phyloP scores from a whole-genome alignment of 2,113 vertebrate genomes.

The Phoxinus phoxinus region DNA sequence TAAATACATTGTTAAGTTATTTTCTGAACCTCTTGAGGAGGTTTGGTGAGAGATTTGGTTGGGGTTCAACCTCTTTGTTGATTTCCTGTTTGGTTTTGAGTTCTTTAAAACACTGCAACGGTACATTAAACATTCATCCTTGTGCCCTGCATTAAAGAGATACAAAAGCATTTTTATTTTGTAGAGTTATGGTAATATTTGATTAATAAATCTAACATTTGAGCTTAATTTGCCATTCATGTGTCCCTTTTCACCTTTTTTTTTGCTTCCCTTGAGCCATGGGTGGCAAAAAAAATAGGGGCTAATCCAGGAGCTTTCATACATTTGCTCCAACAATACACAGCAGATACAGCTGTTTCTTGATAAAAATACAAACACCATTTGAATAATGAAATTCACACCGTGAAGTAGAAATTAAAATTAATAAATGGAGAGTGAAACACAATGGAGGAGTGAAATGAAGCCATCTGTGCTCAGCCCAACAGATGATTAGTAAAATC shows the following conservation, averaged over 20 bases:
- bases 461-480: constrained; percentile 48
- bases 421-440: constrained; percentile 42
- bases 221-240: background rate
- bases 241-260: background rate
- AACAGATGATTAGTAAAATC: constrained; percentile 33
- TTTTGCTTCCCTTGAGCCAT: background rate
- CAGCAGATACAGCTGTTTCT: background rate
- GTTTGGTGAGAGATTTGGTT: background rate
- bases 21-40: background rate
- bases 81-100: background rate
- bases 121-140: background rate
- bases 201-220: background rate
- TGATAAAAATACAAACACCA: background rate
- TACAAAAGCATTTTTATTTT: background rate
- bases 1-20: background rate
- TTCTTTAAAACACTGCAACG: background rate
- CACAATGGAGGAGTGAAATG: constrained; percentile 17
- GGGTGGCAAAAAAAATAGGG: background rate
- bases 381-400: constrained; percentile 41
- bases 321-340: background rate
- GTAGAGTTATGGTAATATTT: background rate
- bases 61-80: background rate
- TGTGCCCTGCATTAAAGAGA: background rate
- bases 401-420: constrained; percentile 20
- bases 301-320: background rate